These are phyloP conservation scores for Phasia obesa DNA, from an alignment of 2,888 invertebrate species.

Conservation along the genomic window DNA sequence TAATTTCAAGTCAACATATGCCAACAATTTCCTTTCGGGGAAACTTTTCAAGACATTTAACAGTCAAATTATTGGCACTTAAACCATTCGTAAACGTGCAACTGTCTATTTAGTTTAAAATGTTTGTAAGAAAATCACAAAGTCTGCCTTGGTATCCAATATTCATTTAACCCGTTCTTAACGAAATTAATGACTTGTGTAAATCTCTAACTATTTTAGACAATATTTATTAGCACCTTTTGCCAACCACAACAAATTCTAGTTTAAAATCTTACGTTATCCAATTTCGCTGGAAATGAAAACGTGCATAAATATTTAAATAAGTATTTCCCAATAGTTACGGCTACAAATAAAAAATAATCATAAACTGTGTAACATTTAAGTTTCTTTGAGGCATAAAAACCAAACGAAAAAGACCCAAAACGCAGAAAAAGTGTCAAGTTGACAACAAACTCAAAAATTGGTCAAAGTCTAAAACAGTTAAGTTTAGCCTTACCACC, in stretches of 20 bases:
- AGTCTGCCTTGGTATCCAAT: neutral
- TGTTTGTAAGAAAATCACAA: neutral
- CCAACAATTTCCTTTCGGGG: conserved; percentile 37
- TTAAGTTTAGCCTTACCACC: conserved; percentile 35
- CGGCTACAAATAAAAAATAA: neutral
- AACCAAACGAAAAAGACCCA: conserved; percentile 2
- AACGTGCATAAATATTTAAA: neutral
- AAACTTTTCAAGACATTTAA: conserved; percentile 35
- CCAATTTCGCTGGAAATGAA: conserved; percentile 8
- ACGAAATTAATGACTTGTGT: neutral
- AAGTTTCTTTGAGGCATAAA: conserved; percentile 8
- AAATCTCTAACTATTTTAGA: neutral
- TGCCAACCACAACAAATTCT: neutral
- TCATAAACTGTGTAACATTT: conserved; percentile 27
- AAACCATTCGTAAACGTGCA: conserved; percentile 11
- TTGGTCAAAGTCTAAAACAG: conserved; percentile 52
- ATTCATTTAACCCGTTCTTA: neutral
- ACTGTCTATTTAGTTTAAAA: neutral
- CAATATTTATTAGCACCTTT: too few species aligned
- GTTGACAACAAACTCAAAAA: conserved; percentile 52
- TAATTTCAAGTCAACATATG: conserved; percentile 18
- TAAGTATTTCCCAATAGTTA: conserved; percentile 14
- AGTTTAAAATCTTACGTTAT: neutral
- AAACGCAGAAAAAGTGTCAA: conserved; percentile 64
- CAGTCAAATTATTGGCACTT: conserved; percentile 47